Conservation (phyloP, 1,140 invertebrate species). For the Steinernema feltiae region DNA sequence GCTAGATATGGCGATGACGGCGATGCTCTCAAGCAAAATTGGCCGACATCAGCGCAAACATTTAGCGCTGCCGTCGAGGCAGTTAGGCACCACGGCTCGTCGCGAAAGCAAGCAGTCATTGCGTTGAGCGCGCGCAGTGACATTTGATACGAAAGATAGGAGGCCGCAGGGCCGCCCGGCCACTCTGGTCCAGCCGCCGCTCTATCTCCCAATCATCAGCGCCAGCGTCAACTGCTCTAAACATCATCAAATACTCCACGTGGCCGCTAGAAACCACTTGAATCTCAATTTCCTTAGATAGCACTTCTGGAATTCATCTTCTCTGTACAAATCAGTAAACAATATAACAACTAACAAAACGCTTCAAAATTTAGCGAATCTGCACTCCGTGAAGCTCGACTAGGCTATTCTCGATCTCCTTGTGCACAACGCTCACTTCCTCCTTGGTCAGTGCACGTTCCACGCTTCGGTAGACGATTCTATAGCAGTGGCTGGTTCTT, state of each 20-base stretch:
- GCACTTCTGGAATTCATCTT: too few relatives aligned
- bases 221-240: not conserved
- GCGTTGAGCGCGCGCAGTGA: not conserved
- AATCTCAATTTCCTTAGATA: not conserved
- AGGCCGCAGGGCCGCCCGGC: not conserved
- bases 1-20: not conserved
- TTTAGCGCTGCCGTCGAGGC: not conserved
- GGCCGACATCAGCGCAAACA: not conserved
- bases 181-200: not conserved
- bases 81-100: not conserved
- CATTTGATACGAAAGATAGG: constrained; percentile 1
- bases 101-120: not conserved
- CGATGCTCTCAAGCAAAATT: not conserved
- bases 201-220: not conserved
- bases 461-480: constrained; percentile 87
- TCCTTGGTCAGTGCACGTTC: constrained; percentile 76
- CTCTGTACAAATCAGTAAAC: too few relatives aligned
- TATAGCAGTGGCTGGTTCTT: constrained; percentile 78
- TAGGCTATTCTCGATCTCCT: constrained; percentile 68
- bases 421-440: constrained; percentile 81
- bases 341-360: not conserved
- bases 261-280: constrained; percentile 1
- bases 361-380: constrained; percentile 21
- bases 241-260: not conserved
- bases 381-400: constrained; percentile 67